Conservation (phyloP, 2,113 vertebrate genomes). For the Pomatorhinus ruficollis region DNA sequence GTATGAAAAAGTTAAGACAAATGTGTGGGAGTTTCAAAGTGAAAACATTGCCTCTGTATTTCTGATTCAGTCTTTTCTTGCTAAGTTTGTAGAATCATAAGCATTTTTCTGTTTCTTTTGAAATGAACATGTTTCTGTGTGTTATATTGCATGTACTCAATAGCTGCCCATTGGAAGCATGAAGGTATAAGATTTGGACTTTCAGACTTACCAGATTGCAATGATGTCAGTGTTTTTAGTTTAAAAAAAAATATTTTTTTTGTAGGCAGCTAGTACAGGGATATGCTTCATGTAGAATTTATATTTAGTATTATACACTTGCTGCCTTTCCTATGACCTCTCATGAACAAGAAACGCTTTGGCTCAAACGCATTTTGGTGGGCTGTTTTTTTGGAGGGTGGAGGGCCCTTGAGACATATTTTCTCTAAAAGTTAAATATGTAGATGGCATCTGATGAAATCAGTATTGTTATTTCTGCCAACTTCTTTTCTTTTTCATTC, state of each 20-base stretch:
- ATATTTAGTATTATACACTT: neutral
- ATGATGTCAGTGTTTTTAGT: neutral
- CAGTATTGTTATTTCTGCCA: constrained; percentile 33
- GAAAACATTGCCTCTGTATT: neutral
- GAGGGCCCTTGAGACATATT: neutral
- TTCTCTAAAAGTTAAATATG: constrained; percentile 9
- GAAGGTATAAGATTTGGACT: neutral
- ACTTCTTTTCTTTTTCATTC: neutral
- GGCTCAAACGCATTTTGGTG: neutral
- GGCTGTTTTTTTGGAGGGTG: neutral
- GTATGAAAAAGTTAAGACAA: neutral
- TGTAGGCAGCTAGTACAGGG: neutral
- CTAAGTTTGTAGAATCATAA: neutral
- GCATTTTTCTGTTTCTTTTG: neutral
- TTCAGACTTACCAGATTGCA: neutral
- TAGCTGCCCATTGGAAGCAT: neutral
- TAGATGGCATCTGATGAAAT: constrained; percentile 52
- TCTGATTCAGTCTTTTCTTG: neutral
- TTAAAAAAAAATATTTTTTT: neutral
- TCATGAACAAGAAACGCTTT: neutral
- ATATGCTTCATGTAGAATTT: neutral
- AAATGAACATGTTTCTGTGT: neutral
- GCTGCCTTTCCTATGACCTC: neutral
- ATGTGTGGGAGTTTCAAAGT: neutral
- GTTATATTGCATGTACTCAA: neutral